Evolutionary conservation across 2,113 vertebrate species (phyloP).

Genomic region (Chiloscyllium plagiosum): DNA sequence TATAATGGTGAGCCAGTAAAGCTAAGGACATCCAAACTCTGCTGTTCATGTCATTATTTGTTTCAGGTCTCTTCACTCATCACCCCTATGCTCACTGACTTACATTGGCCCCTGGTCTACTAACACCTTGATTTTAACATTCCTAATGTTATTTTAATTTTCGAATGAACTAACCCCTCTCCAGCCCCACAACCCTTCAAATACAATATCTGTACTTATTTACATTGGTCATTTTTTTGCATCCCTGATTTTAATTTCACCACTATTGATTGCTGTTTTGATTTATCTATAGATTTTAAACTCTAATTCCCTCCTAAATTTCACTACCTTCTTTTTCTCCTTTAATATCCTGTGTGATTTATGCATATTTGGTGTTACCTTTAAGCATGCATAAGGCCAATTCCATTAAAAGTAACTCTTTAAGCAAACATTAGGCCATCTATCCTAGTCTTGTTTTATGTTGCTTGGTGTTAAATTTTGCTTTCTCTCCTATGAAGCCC

Average conservation of each 20-base stretch:
- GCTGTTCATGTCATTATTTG: neutral
- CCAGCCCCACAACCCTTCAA: neutral
- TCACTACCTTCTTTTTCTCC: neutral
- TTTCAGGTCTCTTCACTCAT: neutral
- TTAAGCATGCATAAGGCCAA: neutral
- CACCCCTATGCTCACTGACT: neutral
- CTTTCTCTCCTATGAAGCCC: neutral
- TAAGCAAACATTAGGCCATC: neutral
- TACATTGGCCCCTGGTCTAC: neutral
- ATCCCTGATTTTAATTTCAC: neutral
- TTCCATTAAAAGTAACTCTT: neutral
- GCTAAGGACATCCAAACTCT: neutral
- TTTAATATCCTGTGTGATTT: neutral
- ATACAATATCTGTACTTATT: neutral
- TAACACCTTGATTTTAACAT: neutral
- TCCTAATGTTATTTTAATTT: neutral
- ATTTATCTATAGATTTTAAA: neutral
- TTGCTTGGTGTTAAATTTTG: neutral
- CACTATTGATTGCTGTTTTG: neutral
- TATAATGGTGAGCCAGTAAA: neutral
- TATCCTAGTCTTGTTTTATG: neutral
- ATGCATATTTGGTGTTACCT: neutral
- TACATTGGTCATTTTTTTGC: neutral
- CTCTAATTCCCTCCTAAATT: neutral
- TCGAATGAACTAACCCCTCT: neutral